A percentile compares a stretch with the other conserved stretches of the same genome.
Conservation (phyloP, 2,888 invertebrate genomes). For the Eurois occulta region DNA sequence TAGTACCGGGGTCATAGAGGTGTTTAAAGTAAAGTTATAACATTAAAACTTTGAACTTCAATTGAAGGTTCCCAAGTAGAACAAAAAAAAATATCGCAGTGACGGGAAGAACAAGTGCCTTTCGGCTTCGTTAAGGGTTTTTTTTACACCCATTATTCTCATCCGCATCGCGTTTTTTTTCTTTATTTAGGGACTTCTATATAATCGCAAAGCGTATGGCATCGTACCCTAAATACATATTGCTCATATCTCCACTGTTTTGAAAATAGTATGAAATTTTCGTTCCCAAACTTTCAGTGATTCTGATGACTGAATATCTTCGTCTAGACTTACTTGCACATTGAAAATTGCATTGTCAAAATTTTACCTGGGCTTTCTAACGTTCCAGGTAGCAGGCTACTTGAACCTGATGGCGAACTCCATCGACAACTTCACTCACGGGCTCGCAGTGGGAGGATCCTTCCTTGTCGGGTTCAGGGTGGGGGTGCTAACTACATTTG, state of each 20-base stretch:
- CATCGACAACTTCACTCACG: constrained; percentile 99
- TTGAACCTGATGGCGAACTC: constrained; percentile 98
- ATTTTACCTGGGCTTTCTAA: not conserved
- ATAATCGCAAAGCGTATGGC: not conserved
- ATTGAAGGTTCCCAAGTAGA: too few relatives aligned
- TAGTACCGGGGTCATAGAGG: too few relatives aligned
- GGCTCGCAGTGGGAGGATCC: constrained; percentile 99
- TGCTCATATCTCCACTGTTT: not conserved
- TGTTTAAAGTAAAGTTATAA: too few relatives aligned
- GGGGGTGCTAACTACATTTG: constrained; percentile 97
- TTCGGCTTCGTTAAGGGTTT: too few relatives aligned
- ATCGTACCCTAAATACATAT: too few relatives aligned
- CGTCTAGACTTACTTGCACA: not conserved
- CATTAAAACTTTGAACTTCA: too few relatives aligned
- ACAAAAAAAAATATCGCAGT: too few relatives aligned
- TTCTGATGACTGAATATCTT: not conserved
- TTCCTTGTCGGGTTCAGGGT: constrained; percentile 97
- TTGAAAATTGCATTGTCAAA: not conserved
- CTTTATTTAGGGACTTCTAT: too few relatives aligned
- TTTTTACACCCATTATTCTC: too few relatives aligned
- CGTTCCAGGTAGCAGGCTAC: constrained; percentile 94
- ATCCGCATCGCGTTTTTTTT: not conserved
- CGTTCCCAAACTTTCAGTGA: not conserved
- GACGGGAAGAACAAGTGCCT: too few relatives aligned
- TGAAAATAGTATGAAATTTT: not conserved